These are phyloP conservation scores for Lophochroa leadbeateri DNA, from an alignment of 2,113 vertebrate genomes.

Conservation along the genomic window DNA sequence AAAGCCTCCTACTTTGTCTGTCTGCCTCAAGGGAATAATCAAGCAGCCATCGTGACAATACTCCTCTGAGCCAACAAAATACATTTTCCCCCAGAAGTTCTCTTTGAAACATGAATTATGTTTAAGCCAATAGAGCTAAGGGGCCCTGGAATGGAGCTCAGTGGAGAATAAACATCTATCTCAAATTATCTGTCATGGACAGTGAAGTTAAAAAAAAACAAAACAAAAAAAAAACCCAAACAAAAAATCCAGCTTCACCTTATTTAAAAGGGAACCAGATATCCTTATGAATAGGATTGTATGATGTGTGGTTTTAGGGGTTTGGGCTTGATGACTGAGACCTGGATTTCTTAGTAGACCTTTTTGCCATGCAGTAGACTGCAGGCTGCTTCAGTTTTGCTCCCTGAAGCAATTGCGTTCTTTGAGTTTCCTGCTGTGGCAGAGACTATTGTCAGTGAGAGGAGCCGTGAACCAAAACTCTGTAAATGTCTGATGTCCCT, in stretches of 20 bases:
- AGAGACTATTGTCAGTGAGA: not conserved
- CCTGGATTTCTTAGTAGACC: not conserved
- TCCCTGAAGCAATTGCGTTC: not conserved
- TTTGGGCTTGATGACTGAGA: not conserved
- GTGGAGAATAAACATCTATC: not conserved
- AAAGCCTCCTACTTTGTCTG: constrained; percentile 44
- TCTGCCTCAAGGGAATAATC: constrained; percentile 33
- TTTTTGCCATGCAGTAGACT: not conserved
- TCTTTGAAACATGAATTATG: not conserved
- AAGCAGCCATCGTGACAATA: not conserved
- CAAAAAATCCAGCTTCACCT: not conserved
- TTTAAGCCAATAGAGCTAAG: not conserved
- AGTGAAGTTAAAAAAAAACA: not conserved
- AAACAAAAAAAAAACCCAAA: not conserved
- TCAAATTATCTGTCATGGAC: not conserved
- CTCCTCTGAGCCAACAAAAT: constrained; percentile 27
- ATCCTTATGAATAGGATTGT: not conserved
- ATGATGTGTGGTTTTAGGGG: not conserved
- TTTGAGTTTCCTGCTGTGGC: not conserved
- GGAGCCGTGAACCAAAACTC: not conserved
- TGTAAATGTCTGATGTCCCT: not conserved
- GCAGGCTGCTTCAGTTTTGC: not conserved
- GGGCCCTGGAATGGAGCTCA: not conserved
- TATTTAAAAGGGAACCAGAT: not conserved
- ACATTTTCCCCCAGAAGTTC: not conserved